phyloP scores from a whole-genome alignment of 1,140 invertebrate genomes.

The Calliopsis andreniformis region DNA sequence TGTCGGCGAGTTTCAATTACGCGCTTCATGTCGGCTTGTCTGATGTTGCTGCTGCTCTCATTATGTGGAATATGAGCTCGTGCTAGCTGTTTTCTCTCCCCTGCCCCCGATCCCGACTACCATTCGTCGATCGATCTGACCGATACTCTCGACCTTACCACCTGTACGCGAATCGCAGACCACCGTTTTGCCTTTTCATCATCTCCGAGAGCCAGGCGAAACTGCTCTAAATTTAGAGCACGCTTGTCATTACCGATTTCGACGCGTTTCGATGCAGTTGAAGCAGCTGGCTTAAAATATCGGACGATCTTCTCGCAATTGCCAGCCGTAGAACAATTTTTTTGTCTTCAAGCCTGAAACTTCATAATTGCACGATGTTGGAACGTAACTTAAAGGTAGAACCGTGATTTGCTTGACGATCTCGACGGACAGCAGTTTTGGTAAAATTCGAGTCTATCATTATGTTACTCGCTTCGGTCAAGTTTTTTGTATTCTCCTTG shows the following conservation, averaged over 20 bases:
- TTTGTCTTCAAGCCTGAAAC: too few species aligned
- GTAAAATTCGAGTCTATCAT: too few species aligned
- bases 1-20: conserved; percentile 75
- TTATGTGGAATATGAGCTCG: conserved; percentile 78
- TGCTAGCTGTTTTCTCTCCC: conserved; percentile 67
- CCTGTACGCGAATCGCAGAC: conserved; percentile 22
- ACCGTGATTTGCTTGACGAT: too few species aligned
- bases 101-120: conserved; percentile 25
- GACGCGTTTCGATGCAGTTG: neutral
- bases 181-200: neutral
- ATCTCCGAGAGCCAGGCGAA: neutral
- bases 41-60: conserved; percentile 73
- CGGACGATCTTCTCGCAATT: neutral
- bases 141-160: conserved; percentile 20
- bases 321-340: neutral
- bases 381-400: too few species aligned
- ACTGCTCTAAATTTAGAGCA: neutral
- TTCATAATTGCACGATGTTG: too few species aligned
- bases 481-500: too few species aligned
- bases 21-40: conserved; percentile 69
- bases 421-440: too few species aligned
- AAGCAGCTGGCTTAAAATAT: too few species aligned
- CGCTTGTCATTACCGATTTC: conserved; percentile 19
- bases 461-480: too few species aligned
- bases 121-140: conserved; percentile 29